These are phyloP conservation scores for Pasiphila rectangulata DNA, from an alignment of 2,888 invertebrate species.

Conservation along the genomic window DNA sequence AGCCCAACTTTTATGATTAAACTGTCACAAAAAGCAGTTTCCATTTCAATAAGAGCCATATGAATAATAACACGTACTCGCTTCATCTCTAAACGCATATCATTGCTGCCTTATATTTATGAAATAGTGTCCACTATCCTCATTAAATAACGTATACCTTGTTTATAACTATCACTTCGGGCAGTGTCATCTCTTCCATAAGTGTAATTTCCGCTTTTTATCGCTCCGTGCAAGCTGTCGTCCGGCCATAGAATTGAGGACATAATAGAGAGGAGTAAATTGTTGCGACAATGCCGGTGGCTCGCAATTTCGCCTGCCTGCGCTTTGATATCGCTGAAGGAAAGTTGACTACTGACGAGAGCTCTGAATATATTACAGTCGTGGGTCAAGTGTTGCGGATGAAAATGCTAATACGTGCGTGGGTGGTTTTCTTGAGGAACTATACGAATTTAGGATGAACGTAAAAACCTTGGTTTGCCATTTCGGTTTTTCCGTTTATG, in stretches of 20 bases:
- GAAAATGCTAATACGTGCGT: background rate
- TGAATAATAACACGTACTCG: no score
- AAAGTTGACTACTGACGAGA: background rate
- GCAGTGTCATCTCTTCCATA: constrained; percentile 37
- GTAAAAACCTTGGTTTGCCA: no score
- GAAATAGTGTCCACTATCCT: background rate
- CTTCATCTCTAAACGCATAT: no score
- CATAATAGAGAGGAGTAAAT: constrained; percentile 38
- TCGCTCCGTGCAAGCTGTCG: constrained; percentile 36
- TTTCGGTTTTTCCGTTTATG: no score
- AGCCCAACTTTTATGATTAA: no score
- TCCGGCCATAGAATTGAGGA: constrained; percentile 34
- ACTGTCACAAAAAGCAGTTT: no score
- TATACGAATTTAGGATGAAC: no score
- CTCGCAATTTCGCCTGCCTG: constrained; percentile 36
- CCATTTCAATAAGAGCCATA: no score
- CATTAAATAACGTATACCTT: constrained; percentile 21
- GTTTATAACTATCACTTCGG: constrained; percentile 22
- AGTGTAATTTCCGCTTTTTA: constrained; percentile 39
- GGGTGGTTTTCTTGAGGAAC: background rate
- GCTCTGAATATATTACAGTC: background rate
- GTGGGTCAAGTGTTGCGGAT: background rate
- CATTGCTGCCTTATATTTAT: no score
- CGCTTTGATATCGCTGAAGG: constrained; percentile 26
- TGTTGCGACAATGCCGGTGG: constrained; percentile 36